phyloP scores from a whole-genome alignment of 2,888 invertebrate genomes.

The Thelaira solivaga region DNA sequence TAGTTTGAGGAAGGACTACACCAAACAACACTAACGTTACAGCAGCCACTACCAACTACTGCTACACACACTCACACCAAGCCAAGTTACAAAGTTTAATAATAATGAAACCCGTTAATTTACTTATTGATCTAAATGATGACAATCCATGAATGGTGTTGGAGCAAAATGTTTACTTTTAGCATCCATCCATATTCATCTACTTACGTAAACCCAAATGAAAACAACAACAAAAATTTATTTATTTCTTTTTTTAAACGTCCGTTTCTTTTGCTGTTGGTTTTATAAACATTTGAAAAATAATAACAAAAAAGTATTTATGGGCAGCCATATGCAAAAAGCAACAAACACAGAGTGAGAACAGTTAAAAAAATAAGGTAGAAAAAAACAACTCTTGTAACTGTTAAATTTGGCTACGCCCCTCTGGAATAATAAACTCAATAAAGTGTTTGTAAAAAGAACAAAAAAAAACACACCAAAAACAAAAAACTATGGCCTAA shows the following conservation, averaged over 20 bases:
- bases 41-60: not conserved
- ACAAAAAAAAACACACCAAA: not conserved
- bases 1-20: not conserved
- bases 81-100: not conserved
- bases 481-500: not conserved
- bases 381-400: too few relatives aligned
- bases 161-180: slow-evolving; percentile 41
- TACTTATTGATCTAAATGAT: slow-evolving; percentile 61
- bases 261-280: slow-evolving; percentile 3
- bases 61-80: not conserved
- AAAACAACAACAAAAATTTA: slow-evolving; percentile 19
- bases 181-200: slow-evolving; percentile 30
- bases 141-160: slow-evolving; percentile 55
- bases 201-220: slow-evolving; percentile 11
- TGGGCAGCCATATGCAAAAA: slow-evolving; percentile 62
- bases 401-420: slow-evolving; percentile 58
- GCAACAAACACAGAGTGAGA: slow-evolving; percentile 19
- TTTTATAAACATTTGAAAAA: slow-evolving; percentile 22
- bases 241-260: slow-evolving; percentile 5
- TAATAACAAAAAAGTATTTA: slow-evolving; percentile 37
- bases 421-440: slow-evolving; percentile 25
- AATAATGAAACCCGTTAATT: slow-evolving; percentile 56
- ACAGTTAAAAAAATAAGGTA: too few relatives aligned
- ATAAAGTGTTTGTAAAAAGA: too few relatives aligned
- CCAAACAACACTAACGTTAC: not conserved